A percentile compares a stretch with the other conserved stretches of the same genome.
Conservation (phyloP, 2,888 invertebrate genomes). For the Nomada flava region DNA sequence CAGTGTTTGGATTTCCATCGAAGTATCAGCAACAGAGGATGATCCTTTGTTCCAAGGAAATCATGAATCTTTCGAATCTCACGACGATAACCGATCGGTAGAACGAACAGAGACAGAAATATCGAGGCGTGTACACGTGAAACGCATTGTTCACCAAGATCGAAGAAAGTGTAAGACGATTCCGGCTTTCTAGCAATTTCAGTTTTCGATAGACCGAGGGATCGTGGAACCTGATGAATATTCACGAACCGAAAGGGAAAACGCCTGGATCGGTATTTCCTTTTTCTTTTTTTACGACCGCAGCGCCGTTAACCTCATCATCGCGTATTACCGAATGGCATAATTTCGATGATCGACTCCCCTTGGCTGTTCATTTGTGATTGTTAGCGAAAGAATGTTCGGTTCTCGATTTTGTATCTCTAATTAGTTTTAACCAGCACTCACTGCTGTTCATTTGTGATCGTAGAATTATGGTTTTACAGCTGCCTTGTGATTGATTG, state of each 20-base stretch:
- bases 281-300: not conserved
- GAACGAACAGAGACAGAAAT: conserved; percentile 22
- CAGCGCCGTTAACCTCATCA: too few species aligned
- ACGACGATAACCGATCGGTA: conserved; percentile 6
- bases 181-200: conserved; percentile 56
- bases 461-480: conserved; percentile 31
- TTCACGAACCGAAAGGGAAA: conserved; percentile 13
- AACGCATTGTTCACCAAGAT: conserved; percentile 29
- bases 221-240: conserved; percentile 35
- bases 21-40: not conserved
- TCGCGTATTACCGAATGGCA: not conserved
- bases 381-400: not conserved
- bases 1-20: not conserved
- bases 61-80: not conserved
- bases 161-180: conserved; percentile 50
- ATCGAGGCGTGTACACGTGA: conserved; percentile 1
- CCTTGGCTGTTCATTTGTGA: not conserved
- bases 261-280: not conserved
- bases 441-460: conserved; percentile 33
- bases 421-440: conserved; percentile 15
- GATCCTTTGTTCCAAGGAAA: too few species aligned
- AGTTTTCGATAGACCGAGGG: conserved; percentile 48
- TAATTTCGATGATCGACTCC: not conserved
- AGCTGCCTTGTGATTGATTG: conserved; percentile 46
- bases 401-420: not conserved